A percentile compares a stretch with the other conserved stretches of the same genome.
These are phyloP conservation scores for Hylaeus volcanicus DNA, from an alignment of 1,140 invertebrate genomes.

Conservation along the genomic window DNA sequence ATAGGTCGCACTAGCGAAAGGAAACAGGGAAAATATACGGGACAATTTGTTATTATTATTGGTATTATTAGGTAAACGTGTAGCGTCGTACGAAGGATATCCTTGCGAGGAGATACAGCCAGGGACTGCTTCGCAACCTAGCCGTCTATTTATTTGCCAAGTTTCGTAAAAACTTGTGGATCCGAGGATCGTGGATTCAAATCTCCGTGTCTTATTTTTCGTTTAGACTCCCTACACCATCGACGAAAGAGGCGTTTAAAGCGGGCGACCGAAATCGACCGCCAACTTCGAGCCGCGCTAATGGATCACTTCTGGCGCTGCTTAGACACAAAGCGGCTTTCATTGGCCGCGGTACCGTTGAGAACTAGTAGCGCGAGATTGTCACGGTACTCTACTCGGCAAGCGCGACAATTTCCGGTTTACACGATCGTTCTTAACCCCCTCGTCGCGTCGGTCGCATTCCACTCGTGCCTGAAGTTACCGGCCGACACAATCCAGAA, in stretches of 20 bases:
- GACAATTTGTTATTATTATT: too few relatives aligned
- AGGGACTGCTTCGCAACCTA: too few relatives aligned
- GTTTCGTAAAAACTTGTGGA: too few relatives aligned
- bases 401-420: conserved; percentile 50
- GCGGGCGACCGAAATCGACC: not conserved
- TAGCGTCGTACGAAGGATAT: too few relatives aligned
- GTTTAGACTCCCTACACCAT: too few relatives aligned
- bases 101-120: too few relatives aligned
- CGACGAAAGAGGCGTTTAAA: too few relatives aligned
- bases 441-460: conserved; percentile 46
- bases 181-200: too few relatives aligned
- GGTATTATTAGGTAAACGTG: too few relatives aligned
- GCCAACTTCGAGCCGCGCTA: not conserved
- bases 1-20: not conserved
- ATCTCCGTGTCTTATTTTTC: too few relatives aligned
- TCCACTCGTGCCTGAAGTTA: conserved; percentile 31
- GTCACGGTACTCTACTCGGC: conserved; percentile 37
- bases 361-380: conserved; percentile 39
- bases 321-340: not conserved
- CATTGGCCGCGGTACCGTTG: not conserved
- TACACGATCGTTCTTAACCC: conserved; percentile 49
- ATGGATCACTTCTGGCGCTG: not conserved
- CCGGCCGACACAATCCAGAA: conserved; percentile 15
- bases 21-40: too few relatives aligned
- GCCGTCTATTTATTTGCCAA: too few relatives aligned